Base-by-base conservation (phyloP, 1,140 invertebrate genomes). In the Ips nitidus region DNA sequence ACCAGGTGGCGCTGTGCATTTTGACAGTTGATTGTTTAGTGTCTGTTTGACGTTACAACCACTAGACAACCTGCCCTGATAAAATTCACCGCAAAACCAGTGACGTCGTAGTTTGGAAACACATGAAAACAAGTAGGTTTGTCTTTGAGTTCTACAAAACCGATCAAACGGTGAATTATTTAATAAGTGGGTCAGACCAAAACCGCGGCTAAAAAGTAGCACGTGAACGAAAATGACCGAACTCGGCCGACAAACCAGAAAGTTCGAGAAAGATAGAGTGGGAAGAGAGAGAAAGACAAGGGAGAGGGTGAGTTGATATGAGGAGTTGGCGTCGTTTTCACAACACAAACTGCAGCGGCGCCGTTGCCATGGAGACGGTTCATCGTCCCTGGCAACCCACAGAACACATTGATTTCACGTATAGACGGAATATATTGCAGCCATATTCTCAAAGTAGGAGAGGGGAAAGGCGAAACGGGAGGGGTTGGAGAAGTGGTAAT, bases 361-460 rank as follows among this genome's bases (percentile, higher is more conserved):
- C 62, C 70, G 75, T 76, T 64, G 71, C 63, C 56, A 75, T 72
- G 71, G 71, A 63, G 72, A 74, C 75, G 8, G 67, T 66, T 56
- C 70, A 72, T 78, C 60, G 71, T 71, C 75, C 76, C 62, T 74
- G 71, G 74, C 72, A 74, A 77, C 76, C 75, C 73, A 69, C 61
- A 75, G 76, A 76, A 78, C 76, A 77, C 78, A 80, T 80, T 78
- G 78, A 80, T 80, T 80, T 80, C 78, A 78, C 77, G 77, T 80
- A 80, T 80, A 80, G 78, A 80, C 78, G 76, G 69, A 76, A 80
- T 80, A 78, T 78, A 79, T 78, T 77, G 77, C 76, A 70, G 76
- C 77, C 74, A 77, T 78, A 77, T 77, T 77, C 74, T 68, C 71
- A 57, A 66, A 42, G 36, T 41, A 41, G 58, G 61, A 52, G 47